phyloP scores from a whole-genome alignment of 1,140 invertebrate species.

The Lasioglossum baleicum region DNA sequence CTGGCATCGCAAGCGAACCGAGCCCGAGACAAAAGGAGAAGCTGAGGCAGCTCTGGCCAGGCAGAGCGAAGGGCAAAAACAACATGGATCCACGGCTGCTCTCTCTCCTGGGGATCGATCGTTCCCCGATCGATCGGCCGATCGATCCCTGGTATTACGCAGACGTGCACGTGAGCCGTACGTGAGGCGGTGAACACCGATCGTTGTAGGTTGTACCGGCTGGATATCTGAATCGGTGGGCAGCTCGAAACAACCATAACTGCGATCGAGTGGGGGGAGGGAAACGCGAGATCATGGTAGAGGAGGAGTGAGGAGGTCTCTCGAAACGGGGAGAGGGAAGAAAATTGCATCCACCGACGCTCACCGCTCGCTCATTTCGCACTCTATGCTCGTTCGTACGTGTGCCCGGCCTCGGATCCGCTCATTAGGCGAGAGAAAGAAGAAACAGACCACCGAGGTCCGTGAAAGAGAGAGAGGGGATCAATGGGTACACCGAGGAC shows the following conservation, averaged over 20 bases:
- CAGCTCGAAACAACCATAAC: slow-evolving; percentile 11
- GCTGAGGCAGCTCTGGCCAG: not conserved
- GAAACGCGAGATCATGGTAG: too few relatives aligned
- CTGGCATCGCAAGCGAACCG: slow-evolving; percentile 62
- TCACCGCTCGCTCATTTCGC: slow-evolving; percentile 58
- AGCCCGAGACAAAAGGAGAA: slow-evolving; percentile 62
- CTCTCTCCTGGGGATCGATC: slow-evolving; percentile 66
- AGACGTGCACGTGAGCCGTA: slow-evolving; percentile 70
- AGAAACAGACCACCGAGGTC: slow-evolving; percentile 16
- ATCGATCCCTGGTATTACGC: slow-evolving; percentile 70
- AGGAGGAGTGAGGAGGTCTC: not conserved
- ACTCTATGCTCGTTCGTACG: slow-evolving; percentile 48
- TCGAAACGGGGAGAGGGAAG: slow-evolving; percentile 25
- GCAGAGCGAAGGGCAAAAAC: slow-evolving; percentile 62
- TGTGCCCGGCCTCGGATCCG: slow-evolving; percentile 37
- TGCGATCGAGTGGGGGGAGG: too few relatives aligned
- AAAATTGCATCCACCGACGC: slow-evolving; percentile 64
- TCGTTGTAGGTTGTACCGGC: slow-evolving; percentile 43
- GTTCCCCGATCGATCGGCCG: slow-evolving; percentile 58
- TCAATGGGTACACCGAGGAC: slow-evolving; percentile 23
- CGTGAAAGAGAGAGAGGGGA: slow-evolving; percentile 35
- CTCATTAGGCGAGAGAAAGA: slow-evolving; percentile 46
- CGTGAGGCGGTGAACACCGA: slow-evolving; percentile 55
- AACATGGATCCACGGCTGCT: not conserved
- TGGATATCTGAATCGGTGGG: slow-evolving; percentile 33